These are phyloP conservation scores for Endotricha flammealis DNA, from an alignment of 2,888 invertebrate genomes.

Conservation along the genomic window DNA sequence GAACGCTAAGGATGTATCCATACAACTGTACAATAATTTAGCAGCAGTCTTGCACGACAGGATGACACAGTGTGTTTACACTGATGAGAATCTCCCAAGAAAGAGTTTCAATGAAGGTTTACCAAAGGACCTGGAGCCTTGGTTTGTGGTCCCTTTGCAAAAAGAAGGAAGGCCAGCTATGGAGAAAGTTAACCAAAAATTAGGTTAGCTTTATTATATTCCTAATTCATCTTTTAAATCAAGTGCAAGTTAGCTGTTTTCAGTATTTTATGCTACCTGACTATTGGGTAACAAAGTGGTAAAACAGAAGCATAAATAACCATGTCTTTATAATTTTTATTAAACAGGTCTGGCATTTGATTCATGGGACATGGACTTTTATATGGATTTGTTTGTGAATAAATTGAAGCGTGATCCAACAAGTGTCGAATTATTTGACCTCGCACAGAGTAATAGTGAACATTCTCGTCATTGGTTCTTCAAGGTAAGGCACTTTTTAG, in stretches of 20 bases:
- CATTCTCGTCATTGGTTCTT: conserved; percentile 99
- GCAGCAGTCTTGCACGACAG: conserved; percentile 87
- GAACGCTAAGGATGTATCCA: conserved; percentile 46
- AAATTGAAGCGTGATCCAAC: conserved; percentile 94
- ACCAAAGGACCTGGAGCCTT: conserved; percentile 81
- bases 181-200: conserved; percentile 86
- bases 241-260: too few species aligned
- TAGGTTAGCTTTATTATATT: conserved; percentile 71
- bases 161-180: conserved; percentile 87
- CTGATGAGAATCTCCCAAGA: conserved; percentile 79
- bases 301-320: too few species aligned
- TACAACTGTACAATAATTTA: conserved; percentile 60
- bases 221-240: not conserved
- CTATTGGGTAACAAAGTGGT: too few species aligned
- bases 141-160: conserved; percentile 91
- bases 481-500: conserved; percentile 76
- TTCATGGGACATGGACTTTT: conserved; percentile 94
- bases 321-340: too few species aligned
- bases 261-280: too few species aligned
- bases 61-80: conserved; percentile 95
- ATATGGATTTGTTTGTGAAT: conserved; percentile 90
- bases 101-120: conserved; percentile 83
- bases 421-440: conserved; percentile 97
- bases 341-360: conserved; percentile 95
- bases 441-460: conserved; percentile 98